A percentile compares a stretch with the other conserved stretches of the same genome.
Evolutionary conservation across 2,113 vertebrate species (phyloP).

Genomic region (Ibidorhyncha struthersii): DNA sequence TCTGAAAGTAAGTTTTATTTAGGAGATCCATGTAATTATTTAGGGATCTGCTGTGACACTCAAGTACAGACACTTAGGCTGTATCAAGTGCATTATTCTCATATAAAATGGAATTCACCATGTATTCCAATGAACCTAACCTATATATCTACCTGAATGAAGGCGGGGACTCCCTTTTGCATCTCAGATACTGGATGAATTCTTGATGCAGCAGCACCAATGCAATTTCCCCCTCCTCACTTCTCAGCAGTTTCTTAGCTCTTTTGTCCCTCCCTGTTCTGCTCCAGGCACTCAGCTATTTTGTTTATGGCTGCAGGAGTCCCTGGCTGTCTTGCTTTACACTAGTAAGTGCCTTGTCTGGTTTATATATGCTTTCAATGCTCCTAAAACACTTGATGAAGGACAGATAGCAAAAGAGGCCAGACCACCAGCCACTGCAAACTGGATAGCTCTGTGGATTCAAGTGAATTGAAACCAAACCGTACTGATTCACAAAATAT

Average conservation of each 20-base stretch:
- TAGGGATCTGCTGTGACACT: neutral
- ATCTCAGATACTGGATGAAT: neutral
- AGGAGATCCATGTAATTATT: neutral
- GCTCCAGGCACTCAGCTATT: neutral
- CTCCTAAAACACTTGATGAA: constrained; percentile 26
- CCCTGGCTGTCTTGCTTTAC: neutral
- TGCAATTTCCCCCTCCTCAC: neutral
- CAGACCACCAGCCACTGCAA: constrained; percentile 1
- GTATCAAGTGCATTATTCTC: neutral
- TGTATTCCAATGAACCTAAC: neutral
- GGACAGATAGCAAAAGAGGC: constrained; percentile 2
- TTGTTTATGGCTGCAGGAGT: neutral
- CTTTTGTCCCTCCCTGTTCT: neutral
- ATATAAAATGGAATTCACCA: neutral
- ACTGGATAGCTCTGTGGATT: constrained; percentile 3
- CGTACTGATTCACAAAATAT: constrained; percentile 12
- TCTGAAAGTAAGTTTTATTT: neutral
- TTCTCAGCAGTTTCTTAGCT: neutral
- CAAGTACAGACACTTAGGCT: neutral
- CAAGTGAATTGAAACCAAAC: neutral
- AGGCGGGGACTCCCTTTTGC: neutral
- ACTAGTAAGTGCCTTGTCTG: neutral
- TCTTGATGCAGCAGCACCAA: neutral
- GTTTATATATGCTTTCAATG: neutral
- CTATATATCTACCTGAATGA: neutral